Evolutionary conservation across 2,797 vertebrate genomes (phyloP).

Genomic region (Gymnocypris eckloni): DNA sequence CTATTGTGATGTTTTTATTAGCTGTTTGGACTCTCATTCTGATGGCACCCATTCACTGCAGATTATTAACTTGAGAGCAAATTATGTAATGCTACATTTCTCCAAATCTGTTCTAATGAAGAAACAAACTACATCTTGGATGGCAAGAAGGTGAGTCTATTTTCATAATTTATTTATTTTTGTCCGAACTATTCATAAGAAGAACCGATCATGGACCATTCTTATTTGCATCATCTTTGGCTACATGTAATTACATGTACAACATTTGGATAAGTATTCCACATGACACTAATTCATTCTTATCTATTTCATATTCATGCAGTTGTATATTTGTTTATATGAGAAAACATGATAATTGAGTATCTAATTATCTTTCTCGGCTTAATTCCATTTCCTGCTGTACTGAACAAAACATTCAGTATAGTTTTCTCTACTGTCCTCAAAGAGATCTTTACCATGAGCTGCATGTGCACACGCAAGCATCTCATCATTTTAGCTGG

Average conservation of each 20-base stretch:
- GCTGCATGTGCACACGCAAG: not conserved
- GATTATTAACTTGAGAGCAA: not conserved
- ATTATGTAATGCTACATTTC: not conserved
- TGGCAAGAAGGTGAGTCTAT: not conserved
- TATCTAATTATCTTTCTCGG: not conserved
- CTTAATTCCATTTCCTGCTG: not conserved
- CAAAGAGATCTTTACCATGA: constrained; percentile 20
- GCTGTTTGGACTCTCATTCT: not conserved
- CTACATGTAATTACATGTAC: constrained; percentile 23
- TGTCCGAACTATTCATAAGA: not conserved
- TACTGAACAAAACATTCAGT: not conserved
- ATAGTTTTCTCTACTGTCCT: constrained; percentile 8
- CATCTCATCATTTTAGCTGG: constrained; percentile 33
- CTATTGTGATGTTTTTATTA: not conserved
- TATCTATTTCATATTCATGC: constrained; percentile 8
- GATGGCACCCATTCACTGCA: not conserved
- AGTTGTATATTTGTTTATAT: constrained; percentile 20
- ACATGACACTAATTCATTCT: constrained; percentile 2
- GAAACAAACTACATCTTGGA: not conserved
- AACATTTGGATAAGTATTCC: constrained; percentile 11
- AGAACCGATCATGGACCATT: not conserved
- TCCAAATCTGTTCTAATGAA: not conserved
- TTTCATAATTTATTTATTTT: not conserved
- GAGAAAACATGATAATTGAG: not conserved
- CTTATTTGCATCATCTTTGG: not conserved